Conservation (phyloP, 2,113 vertebrate species). For the Eretmochelys imbricata region DNA sequence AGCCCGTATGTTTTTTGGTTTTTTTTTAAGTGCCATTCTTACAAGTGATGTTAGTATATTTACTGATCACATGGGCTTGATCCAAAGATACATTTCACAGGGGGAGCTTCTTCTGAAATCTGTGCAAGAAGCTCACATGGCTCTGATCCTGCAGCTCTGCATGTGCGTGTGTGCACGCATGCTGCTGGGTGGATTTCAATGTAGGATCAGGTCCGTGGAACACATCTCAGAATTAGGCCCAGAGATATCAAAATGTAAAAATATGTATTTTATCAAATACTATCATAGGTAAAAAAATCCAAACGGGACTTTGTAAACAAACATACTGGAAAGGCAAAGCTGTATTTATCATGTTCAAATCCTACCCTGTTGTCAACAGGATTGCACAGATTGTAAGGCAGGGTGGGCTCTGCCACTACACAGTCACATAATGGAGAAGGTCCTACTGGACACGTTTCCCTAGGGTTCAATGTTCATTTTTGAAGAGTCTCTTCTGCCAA, state of each 20-base stretch:
- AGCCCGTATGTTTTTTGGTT: background rate
- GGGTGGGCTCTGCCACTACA: background rate
- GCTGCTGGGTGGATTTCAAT: conserved; percentile 47
- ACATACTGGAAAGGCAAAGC: conserved; percentile 61
- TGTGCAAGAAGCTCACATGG: conserved; percentile 58
- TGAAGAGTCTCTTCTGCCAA: background rate
- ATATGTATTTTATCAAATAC: conserved; percentile 27
- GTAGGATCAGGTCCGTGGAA: conserved; percentile 46
- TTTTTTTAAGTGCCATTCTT: conserved; percentile 2
- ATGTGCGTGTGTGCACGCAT: background rate
- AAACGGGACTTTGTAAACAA: conserved; percentile 76
- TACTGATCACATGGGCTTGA: conserved; percentile 42
- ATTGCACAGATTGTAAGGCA: background rate
- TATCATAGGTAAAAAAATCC: conserved; percentile 69
- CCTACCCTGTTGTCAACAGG: background rate
- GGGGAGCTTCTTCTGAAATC: conserved; percentile 13
- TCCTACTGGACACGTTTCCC: background rate
- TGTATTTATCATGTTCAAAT: conserved; percentile 44
- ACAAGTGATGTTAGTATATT: background rate
- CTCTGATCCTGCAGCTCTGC: conserved; percentile 25
- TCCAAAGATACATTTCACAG: conserved; percentile 55
- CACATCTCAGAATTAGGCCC: conserved; percentile 42
- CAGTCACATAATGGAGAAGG: background rate
- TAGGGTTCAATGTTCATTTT: conserved; percentile 9
- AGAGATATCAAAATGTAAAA: conserved; percentile 57